phyloP scores from a whole-genome alignment of 1,140 invertebrate species.

The Dolichoris vasculosae region DNA sequence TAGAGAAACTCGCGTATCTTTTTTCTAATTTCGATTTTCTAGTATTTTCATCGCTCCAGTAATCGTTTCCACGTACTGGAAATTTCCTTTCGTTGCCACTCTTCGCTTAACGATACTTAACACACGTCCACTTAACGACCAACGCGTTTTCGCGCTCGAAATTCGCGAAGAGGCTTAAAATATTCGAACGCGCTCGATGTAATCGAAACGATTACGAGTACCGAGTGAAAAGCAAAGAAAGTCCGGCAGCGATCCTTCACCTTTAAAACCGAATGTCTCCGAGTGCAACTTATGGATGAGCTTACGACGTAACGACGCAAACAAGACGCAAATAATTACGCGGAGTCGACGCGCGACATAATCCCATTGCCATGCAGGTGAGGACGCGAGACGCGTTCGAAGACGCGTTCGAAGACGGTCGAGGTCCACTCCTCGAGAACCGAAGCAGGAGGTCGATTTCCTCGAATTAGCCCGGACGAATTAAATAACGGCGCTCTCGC shows the following conservation, averaged over 20 bases:
- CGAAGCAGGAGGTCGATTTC: background rate
- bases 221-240: background rate
- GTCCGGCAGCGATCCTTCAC: background rate
- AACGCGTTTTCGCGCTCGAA: too few species aligned
- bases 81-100: too few species aligned
- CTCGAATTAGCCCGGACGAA: slow-evolving; percentile 4
- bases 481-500: slow-evolving; percentile 32
- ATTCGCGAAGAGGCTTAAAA: too few species aligned
- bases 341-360: background rate
- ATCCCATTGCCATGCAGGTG: slow-evolving; percentile 32
- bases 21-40: too few species aligned
- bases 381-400: background rate
- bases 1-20: too few species aligned
- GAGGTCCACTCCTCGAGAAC: background rate
- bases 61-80: too few species aligned
- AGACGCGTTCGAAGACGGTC: background rate
- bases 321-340: background rate
- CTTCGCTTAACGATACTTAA: too few species aligned
- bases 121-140: too few species aligned
- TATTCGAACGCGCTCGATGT: too few species aligned
- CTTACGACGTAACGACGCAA: background rate
- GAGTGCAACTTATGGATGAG: background rate
- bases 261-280: background rate
- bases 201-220: background rate
- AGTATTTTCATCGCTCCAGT: too few species aligned